Evolutionary conservation across 1,140 invertebrate species (phyloP).

Genomic region (Conus betulinus): DNA sequence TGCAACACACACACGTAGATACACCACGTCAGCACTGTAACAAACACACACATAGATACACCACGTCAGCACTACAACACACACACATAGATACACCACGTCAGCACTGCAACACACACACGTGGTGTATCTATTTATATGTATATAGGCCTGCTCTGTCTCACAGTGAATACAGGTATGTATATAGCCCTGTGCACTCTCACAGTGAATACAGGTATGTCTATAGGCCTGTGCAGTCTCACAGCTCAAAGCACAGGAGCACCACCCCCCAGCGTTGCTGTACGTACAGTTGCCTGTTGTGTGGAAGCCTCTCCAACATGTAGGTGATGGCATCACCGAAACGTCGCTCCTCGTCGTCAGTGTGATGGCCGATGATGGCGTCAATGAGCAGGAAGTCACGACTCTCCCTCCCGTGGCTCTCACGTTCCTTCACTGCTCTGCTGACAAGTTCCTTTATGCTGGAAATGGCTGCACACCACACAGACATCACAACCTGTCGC

Average conservation of each 20-base stretch:
- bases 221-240: neutral
- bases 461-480: neutral
- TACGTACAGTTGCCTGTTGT: slow-evolving; percentile 65
- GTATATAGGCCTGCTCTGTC: no score
- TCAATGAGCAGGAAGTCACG: slow-evolving; percentile 64
- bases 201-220: neutral
- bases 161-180: no score
- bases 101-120: no score
- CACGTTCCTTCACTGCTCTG: neutral
- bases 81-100: no score
- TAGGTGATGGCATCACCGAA: slow-evolving; percentile 54
- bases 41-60: no score
- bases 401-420: slow-evolving; percentile 26
- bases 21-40: no score
- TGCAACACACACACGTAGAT: no score
- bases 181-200: no score
- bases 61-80: no score
- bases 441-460: neutral
- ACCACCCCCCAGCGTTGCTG: neutral
- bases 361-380: slow-evolving; percentile 48
- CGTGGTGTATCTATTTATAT: no score
- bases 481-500: no score
- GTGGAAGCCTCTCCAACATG: slow-evolving; percentile 64
- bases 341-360: slow-evolving; percentile 49
- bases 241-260: neutral